Evolutionary conservation across 1,140 invertebrate genomes (phyloP), one percentile per base, ranked within the genome.

Genomic region (Chymomyza costata): DNA sequence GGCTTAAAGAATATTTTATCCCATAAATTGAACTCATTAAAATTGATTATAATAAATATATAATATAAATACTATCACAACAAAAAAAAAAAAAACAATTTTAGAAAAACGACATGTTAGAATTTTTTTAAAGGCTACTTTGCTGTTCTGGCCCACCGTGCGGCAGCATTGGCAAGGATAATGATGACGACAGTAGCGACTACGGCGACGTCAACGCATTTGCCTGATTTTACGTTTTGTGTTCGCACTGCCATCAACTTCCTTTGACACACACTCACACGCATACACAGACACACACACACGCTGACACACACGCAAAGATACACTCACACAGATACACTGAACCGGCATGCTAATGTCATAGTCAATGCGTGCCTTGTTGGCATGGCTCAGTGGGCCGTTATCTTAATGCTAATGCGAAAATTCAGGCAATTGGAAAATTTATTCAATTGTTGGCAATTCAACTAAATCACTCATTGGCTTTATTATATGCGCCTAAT

Each of bases 401-500:
- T 19, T 37, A 51, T 38, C 38, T 59, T 65, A 80, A 80, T 80
- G 67, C 60, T 80, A 74, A 73, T 80, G 65, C 68, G 54, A 68
- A 67, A 68, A 55, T 47, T 40, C 74, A 80, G 74, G 67, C 68
- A 82, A 70, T 82, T 78, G 80, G 71, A 82, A 82, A 82, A 82
- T 82, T 82, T 82, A 82, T 82, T 82, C 71, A 82, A 82, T 82
- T 82, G 71, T 67, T 61, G 65, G 63, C 70, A 82, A 82, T 78
- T 82, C 71, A 80, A 82, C 71, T 78, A 82, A 82, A 80, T 82
- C 68, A 69, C 80, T 82, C 67, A 82, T 82, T 82, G 80, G 61
- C 78, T 63, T 73, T 81, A 78, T 78, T 78, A 71, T 80, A 50
- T 67, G 55, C 59, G 59, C 67, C 73, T 71, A 56, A 76, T 76